These are phyloP conservation scores for Ganaspis sp. DNA, from an alignment of 1,140 invertebrate genomes.

Conservation along the genomic window DNA sequence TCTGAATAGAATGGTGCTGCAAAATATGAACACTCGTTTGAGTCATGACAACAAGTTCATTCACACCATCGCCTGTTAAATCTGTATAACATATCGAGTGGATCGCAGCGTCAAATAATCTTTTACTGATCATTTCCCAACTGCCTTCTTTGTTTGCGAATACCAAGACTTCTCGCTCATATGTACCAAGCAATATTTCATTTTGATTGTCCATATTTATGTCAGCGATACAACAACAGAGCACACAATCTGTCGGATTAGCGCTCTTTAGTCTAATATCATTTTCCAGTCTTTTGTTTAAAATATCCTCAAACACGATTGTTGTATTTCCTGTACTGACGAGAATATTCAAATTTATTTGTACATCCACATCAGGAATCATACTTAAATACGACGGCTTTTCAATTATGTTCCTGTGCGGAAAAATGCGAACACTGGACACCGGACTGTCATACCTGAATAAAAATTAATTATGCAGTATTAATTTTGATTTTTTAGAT, in stretches of 20 bases:
- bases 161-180: constrained; percentile 80
- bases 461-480: not conserved
- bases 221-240: constrained; percentile 81
- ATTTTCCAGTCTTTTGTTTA: constrained; percentile 77
- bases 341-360: constrained; percentile 76
- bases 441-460: constrained; percentile 80
- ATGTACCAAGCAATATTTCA: constrained; percentile 85
- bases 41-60: constrained; percentile 82
- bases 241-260: constrained; percentile 78
- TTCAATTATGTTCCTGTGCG: constrained; percentile 57
- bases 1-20: constrained; percentile 66
- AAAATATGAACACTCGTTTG: constrained; percentile 83
- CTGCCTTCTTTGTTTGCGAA: constrained; percentile 76
- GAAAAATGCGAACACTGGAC: constrained; percentile 78
- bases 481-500: not conserved
- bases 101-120: constrained; percentile 80
- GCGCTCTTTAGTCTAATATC: constrained; percentile 75
- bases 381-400: constrained; percentile 57
- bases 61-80: constrained; percentile 83
- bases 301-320: constrained; percentile 81
- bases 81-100: constrained; percentile 81
- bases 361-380: constrained; percentile 41
- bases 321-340: constrained; percentile 79
- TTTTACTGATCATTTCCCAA: constrained; percentile 75
- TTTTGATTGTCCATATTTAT: constrained; percentile 85